Percentiles rank a stretch among this genome's conserved stretches.
Evolutionary conservation across 2,113 vertebrate species (phyloP).

Genomic region (Herpetotheres cachinnans): DNA sequence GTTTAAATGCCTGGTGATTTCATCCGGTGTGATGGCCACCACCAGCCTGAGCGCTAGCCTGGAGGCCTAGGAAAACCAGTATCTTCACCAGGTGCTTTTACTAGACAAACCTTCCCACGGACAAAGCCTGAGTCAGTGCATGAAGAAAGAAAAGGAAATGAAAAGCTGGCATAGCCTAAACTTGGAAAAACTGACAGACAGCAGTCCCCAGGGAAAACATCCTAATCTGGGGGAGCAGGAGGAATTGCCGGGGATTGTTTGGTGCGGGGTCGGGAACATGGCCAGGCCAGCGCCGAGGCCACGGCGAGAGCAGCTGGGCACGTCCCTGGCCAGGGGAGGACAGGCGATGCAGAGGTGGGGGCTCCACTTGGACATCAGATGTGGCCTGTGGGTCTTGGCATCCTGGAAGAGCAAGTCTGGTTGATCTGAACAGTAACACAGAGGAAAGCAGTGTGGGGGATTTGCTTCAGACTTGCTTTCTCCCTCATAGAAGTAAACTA

Average conservation of each 20-base stretch:
- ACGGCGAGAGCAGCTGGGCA: not conserved
- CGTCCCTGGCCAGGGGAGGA: accelerated
- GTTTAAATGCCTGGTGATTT: not conserved
- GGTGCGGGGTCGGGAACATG: not conserved
- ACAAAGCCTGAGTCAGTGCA: not conserved
- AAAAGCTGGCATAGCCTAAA: not conserved
- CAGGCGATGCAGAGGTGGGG: accelerated
- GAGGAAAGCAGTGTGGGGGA: not conserved
- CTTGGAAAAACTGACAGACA: not conserved
- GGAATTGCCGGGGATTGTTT: not conserved
- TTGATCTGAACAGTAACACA: not conserved
- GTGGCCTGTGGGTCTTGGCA: not conserved
- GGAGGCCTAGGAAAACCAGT: not conserved
- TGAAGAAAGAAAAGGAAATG: not conserved
- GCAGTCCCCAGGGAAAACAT: not conserved
- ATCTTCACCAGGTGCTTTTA: not conserved
- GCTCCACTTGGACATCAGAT: accelerated
- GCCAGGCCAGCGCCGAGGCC: not conserved
- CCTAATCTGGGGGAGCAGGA: not conserved
- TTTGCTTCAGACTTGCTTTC: not conserved
- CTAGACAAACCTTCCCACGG: not conserved
- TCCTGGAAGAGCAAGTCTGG: not conserved
- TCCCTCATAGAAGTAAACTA: constrained; percentile 1
- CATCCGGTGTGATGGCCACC: not conserved
- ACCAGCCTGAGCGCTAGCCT: not conserved